Evolutionary conservation across 2,797 vertebrate genomes (phyloP), one percentile per base, ranked within the genome.

Genomic region (Galago senegalensis): DNA sequence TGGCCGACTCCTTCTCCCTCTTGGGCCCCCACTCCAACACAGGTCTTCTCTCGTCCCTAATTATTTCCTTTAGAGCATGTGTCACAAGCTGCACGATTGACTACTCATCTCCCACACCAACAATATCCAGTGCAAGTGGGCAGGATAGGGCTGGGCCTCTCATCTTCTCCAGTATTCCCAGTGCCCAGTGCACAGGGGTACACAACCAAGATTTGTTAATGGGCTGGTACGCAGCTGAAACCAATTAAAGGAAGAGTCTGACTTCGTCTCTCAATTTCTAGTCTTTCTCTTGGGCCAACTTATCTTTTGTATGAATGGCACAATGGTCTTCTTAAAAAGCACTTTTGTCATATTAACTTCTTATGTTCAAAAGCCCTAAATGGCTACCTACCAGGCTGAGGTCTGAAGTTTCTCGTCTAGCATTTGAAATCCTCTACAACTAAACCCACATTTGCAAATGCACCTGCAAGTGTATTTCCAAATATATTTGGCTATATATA

Each of bases 381-480:
- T 67, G 43, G 46, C 43, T 75, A 14, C 46, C 34, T 56, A 13
- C 25, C 0, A 40, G 34, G 56, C 73, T 65, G 40, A 77, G 25
- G 49, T 53, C 56, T 82, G 67, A 90, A 83, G 77, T 88, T 31
- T 65, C 49, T 61, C 85, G 67, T n/a, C 43, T 40, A 88, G 93
- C 69, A 49, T 65, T 10, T 69, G 14, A 37, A 77, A 83, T 75
- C 40, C 29, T 88, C 40, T 21, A 72, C 46, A 80, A 11, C 18
- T 49, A 56, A 27, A 65, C 4, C 60, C 12, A 49, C 37, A 34
- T 91, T 72, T 49, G 16, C 61, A 83, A 95, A 84, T n/a, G 6
- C 31, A 67, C 34, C n/a, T 90, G 65, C 46, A 56, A 88, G 53
- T 65, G 9, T 75, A 87, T 82, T 95, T 94, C 80, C n/a, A 84